Base-by-base conservation (phyloP, 2,113 vertebrate species). In the Mellivora capensis region DNA sequence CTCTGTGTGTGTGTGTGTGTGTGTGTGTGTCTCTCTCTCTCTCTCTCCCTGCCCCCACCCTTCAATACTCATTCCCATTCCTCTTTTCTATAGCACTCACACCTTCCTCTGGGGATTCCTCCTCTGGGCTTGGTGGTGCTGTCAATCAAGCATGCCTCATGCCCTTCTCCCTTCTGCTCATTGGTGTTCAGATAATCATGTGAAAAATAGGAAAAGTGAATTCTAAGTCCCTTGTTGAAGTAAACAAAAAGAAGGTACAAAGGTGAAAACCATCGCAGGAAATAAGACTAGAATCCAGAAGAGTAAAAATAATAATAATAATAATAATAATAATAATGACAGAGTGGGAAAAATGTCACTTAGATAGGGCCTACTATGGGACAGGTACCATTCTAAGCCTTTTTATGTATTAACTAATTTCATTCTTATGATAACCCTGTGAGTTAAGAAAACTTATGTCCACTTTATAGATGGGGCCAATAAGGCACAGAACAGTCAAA, bases 211-310 rank as follows among this genome's bases (percentile, higher is more conserved):
- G 59, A 93, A 91, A 62, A 52, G 2, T 76, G 49, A 89, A 71
- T 77, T 97, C 57, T 90, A 77, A 72, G 25, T 62, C 57, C 29
- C 20, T 82, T 72, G 54, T 25, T 79, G n/a, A 90, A 82, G 25
- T 42, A 61, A 89, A 42, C 21, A 69, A 95, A 81, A 87, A n/a
- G n/a, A 94, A 95, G 47, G 13, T 29, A 71, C 23, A 87, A 86
- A 34, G 59, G 47, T 47, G 52, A 72, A 71, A 95, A 87, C 31
- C 17, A 81, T 29, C 47, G 11, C 72, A 67, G 69, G n/a, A 94
- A 80, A n/a, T 25, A 83, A 87, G 34, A 84, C 31, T 74, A 82
- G 49, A 82, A 71, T 6, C 29, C 57, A n/a, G 25, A 34, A 84
- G 29, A 89, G 11, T 72, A 47, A 42, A 39, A 61, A 52, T 52